Evolutionary conservation across 2,113 vertebrate species (phyloP).

Genomic region (Odontophorus gujanensis): DNA sequence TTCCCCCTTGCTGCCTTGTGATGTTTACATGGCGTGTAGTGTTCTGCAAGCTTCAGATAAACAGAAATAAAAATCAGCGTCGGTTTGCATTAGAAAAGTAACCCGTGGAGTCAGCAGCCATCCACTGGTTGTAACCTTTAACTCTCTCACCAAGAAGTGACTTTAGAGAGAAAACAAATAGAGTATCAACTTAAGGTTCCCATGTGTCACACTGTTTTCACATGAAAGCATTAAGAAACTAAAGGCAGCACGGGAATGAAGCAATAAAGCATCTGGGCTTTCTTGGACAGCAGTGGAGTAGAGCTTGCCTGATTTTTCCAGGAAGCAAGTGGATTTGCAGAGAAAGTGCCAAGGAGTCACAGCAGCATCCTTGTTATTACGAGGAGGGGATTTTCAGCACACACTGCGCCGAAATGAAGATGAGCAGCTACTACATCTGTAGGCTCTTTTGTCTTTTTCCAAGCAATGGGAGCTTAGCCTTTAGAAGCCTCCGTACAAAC

Average conservation of each 20-base stretch:
- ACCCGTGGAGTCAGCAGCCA: neutral
- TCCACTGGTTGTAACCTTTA: conserved; percentile 14
- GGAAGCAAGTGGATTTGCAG: conserved; percentile 49
- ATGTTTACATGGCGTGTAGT: neutral
- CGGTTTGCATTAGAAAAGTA: conserved; percentile 20
- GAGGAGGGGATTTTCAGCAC: conserved; percentile 7
- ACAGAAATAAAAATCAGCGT: conserved; percentile 46
- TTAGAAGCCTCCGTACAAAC: neutral
- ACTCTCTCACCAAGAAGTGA: neutral
- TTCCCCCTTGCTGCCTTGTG: neutral
- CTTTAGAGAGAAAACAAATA: conserved; percentile 46
- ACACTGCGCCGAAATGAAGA: neutral
- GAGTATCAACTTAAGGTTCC: neutral
- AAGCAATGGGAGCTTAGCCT: rapidly evolving
- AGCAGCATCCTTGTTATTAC: conserved; percentile 12
- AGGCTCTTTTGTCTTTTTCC: neutral
- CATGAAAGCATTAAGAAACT: conserved; percentile 17
- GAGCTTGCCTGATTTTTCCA: conserved; percentile 33
- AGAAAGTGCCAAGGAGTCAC: conserved; percentile 33
- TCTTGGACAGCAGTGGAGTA: conserved; percentile 14
- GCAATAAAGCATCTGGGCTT: conserved; percentile 54
- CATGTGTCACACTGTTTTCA: conserved; percentile 27
- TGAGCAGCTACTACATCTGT: neutral
- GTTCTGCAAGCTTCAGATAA: conserved; percentile 18
- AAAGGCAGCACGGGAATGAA: neutral